Evolutionary conservation across 2,113 vertebrate species (phyloP).

Genomic region (Pheucticus melanocephalus): DNA sequence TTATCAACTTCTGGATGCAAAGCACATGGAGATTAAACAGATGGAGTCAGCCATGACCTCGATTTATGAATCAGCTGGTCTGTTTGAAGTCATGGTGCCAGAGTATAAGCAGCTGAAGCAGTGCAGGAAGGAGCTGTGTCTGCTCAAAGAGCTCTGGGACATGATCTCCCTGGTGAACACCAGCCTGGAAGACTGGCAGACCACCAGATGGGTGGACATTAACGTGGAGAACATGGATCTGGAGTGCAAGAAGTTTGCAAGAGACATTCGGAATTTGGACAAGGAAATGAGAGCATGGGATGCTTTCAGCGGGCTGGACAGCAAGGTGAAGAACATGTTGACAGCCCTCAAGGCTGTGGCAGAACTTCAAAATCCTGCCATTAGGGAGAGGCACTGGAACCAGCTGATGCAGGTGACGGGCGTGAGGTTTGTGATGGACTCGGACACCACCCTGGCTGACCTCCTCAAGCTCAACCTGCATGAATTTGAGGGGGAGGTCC

Average conservation of each 20-base stretch:
- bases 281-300: slow-evolving; percentile 90
- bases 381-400: slow-evolving; percentile 88
- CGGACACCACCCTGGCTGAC: slow-evolving; percentile 82
- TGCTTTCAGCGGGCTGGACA: slow-evolving; percentile 85
- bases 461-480: slow-evolving; percentile 90
- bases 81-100: slow-evolving; percentile 90
- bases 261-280: slow-evolving; percentile 82
- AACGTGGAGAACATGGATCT: slow-evolving; percentile 89
- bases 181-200: slow-evolving; percentile 84
- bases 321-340: slow-evolving; percentile 83
- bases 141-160: slow-evolving; percentile 90
- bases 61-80: slow-evolving; percentile 80
- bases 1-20: slow-evolving; percentile 79
- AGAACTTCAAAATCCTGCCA: slow-evolving; percentile 89
- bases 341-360: slow-evolving; percentile 84
- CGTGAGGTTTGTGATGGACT: slow-evolving; percentile 82
- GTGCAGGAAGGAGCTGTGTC: slow-evolving; percentile 82
- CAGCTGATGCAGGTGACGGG: slow-evolving; percentile 88
- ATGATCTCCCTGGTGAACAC: slow-evolving; percentile 79
- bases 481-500: slow-evolving; percentile 88
- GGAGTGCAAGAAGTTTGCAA: slow-evolving; percentile 87
- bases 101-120: slow-evolving; percentile 88
- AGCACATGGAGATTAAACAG: slow-evolving; percentile 81
- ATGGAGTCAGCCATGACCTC: slow-evolving; percentile 84
- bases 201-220: slow-evolving; percentile 84